These are phyloP conservation scores for Calliopum simillimum DNA, from an alignment of 2,888 invertebrate genomes.

Conservation along the genomic window DNA sequence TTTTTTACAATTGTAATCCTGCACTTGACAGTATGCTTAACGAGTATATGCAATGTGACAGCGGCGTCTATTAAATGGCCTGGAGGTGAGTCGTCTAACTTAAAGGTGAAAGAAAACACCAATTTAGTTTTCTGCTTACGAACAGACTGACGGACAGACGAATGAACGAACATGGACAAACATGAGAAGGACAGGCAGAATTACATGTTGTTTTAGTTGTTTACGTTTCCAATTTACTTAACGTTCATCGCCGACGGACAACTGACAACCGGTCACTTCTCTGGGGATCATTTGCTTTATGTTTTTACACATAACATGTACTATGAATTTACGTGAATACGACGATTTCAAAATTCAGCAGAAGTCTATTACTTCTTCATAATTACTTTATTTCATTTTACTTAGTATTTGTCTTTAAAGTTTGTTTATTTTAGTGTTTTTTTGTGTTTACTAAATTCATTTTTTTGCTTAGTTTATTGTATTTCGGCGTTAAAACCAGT, in stretches of 20 bases:
- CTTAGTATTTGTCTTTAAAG: background rate
- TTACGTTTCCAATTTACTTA: conserved; percentile 5
- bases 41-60: conserved; percentile 38
- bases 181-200: conserved; percentile 2
- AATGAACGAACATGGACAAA: background rate
- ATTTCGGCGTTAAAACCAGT: background rate
- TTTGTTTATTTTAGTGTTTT: background rate
- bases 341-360: conserved; percentile 19
- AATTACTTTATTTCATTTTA: conserved; percentile 27
- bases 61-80: conserved; percentile 41
- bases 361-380: conserved; percentile 33
- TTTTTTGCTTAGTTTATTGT: background rate
- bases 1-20: conserved; percentile 37
- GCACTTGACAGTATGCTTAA: conserved; percentile 37
- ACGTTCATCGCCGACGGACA: background rate
- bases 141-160: background rate
- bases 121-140: background rate
- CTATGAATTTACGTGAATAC: background rate
- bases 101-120: background rate
- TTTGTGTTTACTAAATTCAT: background rate
- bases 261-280: background rate
- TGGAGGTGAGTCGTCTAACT: conserved; percentile 43
- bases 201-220: conserved; percentile 1
- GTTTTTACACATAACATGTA: background rate
- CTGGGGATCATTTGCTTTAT: background rate